These are phyloP conservation scores for Chromis chromis DNA, from an alignment of 2,797 vertebrate species.

Conservation along the genomic window DNA sequence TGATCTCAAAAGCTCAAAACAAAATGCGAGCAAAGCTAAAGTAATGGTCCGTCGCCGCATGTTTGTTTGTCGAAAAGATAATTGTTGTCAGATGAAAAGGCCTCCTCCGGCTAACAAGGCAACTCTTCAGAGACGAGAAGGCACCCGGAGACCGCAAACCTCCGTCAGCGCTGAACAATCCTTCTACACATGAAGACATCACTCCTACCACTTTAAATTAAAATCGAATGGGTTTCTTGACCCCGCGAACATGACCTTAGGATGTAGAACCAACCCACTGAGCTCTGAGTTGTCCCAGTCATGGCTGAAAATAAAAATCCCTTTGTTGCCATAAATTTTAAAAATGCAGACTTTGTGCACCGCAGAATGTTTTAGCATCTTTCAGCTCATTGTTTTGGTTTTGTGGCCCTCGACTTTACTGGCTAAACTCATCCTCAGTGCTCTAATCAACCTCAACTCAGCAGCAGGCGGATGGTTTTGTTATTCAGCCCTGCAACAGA, in stretches of 20 bases:
- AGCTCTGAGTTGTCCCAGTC: conserved; percentile 18
- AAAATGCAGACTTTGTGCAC: background rate
- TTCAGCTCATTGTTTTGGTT: conserved; percentile 10
- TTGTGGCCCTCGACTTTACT: background rate
- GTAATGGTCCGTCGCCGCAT: conserved; percentile 70
- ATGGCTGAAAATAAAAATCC: conserved; percentile 36
- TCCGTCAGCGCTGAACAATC: conserved; percentile 47
- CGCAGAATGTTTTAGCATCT: background rate
- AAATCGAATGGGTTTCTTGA: conserved; percentile 50
- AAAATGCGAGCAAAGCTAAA: conserved; percentile 58
- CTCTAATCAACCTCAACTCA: too few relatives aligned
- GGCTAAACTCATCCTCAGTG: background rate
- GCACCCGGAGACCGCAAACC: conserved; percentile 47
- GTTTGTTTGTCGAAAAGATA: conserved; percentile 75
- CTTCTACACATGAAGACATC: conserved; percentile 61
- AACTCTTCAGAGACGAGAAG: conserved; percentile 43
- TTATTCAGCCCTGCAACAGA: background rate
- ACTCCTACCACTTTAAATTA: conserved; percentile 38
- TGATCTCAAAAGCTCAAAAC: conserved; percentile 46
- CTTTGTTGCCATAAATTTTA: conserved; percentile 25
- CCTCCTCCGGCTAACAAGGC: conserved; percentile 54
- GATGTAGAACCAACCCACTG: conserved; percentile 25
- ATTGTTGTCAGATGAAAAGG: conserved; percentile 75
- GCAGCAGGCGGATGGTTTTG: background rate
- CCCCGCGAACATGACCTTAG: conserved; percentile 33